Evolutionary conservation across 1,140 invertebrate species (phyloP).

Genomic region (Lepidurus arcticus): DNA sequence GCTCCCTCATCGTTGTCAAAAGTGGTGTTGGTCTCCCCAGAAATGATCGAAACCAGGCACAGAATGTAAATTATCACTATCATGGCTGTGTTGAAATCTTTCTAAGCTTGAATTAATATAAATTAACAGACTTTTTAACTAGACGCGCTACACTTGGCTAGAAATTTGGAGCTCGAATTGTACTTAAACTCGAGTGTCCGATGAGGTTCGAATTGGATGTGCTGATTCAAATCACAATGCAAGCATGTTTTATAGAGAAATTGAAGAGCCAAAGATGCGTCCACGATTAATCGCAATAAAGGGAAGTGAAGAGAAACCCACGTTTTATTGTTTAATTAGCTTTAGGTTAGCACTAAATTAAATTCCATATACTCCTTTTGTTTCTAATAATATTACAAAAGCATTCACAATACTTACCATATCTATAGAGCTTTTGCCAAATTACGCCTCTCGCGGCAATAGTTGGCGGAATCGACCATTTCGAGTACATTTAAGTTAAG

Average conservation of each 20-base stretch:
- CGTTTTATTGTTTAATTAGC: neutral
- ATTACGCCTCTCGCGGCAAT: no score
- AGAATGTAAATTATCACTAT: neutral
- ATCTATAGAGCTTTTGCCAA: no score
- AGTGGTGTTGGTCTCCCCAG: neutral
- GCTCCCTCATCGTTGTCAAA: neutral
- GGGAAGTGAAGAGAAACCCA: conserved; percentile 1
- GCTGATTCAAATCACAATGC: neutral
- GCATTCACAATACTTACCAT: no score
- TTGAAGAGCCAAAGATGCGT: neutral
- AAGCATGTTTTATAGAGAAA: neutral
- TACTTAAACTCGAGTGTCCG: neutral
- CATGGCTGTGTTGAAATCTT: neutral
- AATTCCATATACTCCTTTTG: neutral
- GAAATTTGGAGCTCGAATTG: no score
- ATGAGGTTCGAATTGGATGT: neutral
- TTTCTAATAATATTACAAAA: no score
- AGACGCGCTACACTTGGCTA: no score
- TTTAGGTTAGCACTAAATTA: neutral
- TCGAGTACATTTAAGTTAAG: no score
- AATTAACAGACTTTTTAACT: no score
- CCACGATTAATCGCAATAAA: neutral
- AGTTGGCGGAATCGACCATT: no score
- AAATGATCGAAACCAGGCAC: neutral
- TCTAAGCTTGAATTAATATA: no score